A percentile compares a stretch with the other conserved stretches of the same genome.
These are phyloP conservation scores for Rhamnusium bicolor DNA, from an alignment of 2,888 invertebrate species.

Conservation along the genomic window DNA sequence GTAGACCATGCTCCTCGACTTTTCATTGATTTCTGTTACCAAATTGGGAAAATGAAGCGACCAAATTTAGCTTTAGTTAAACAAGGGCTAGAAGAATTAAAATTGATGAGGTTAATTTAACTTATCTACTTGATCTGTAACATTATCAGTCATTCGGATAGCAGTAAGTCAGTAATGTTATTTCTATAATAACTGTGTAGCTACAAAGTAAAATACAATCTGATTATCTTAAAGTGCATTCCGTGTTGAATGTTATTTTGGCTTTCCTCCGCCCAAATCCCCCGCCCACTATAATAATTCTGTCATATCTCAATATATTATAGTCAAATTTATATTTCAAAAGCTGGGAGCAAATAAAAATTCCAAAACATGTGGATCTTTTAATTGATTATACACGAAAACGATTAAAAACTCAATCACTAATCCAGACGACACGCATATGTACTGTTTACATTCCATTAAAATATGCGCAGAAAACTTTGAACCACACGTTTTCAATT, in stretches of 20 bases:
- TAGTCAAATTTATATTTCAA: neutral
- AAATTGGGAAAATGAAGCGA: neutral
- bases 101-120: constrained; percentile 45
- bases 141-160: constrained; percentile 42
- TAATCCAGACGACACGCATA: constrained; percentile 59
- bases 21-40: neutral
- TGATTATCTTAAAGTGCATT: constrained; percentile 7
- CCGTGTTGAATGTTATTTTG: constrained; percentile 30
- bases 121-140: constrained; percentile 39
- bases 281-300: constrained; percentile 37
- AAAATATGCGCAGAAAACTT: constrained; percentile 68
- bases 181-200: constrained; percentile 4
- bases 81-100: neutral
- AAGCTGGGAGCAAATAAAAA: constrained; percentile 43
- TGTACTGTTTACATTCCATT: constrained; percentile 69
- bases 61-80: neutral
- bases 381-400: constrained; percentile 61
- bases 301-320: constrained; percentile 15
- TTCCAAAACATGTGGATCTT: constrained; percentile 50
- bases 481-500: constrained; percentile 70
- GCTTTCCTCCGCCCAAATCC: constrained; percentile 33
- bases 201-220: constrained; percentile 3
- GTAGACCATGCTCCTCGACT: too few relatives aligned
- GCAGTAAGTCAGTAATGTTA: neutral
- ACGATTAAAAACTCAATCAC: constrained; percentile 62